Percentiles rank a stretch among this genome's conserved stretches.
phyloP scores from a whole-genome alignment of 2,888 invertebrate genomes.

The Ryuthela nishihirai region DNA sequence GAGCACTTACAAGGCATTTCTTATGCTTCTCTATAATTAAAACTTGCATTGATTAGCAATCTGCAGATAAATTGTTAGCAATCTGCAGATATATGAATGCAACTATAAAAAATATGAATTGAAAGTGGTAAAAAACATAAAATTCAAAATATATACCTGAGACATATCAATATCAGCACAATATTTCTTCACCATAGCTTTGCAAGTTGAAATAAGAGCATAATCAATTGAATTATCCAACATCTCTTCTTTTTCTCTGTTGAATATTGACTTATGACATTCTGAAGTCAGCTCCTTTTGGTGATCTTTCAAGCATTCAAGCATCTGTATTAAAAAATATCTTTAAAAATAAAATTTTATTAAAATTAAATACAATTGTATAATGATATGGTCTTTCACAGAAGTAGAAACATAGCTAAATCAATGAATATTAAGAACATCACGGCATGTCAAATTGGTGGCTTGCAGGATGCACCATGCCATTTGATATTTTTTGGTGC shows the following conservation, averaged over 20 bases:
- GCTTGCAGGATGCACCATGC: too few species aligned
- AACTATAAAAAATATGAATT: conserved; percentile 7
- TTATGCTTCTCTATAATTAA: too few species aligned
- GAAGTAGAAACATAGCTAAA: too few species aligned
- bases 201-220: conserved; percentile 75
- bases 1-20: too few species aligned
- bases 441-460: too few species aligned
- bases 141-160: conserved; percentile 16
- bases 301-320: conserved; percentile 73
- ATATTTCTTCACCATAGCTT: conserved; percentile 77
- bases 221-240: conserved; percentile 84
- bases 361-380: too few species aligned
- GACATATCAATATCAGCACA: conserved; percentile 69
- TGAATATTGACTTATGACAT: conserved; percentile 79
- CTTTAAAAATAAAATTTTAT: background rate
- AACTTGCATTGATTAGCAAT: too few species aligned
- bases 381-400: too few species aligned
- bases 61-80: too few species aligned
- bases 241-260: conserved; percentile 78
- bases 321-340: conserved; percentile 56
- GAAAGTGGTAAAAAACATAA: background rate
- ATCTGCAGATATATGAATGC: too few species aligned
- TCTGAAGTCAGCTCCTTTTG: conserved; percentile 58
- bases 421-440: too few species aligned
- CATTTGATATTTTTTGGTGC: too few species aligned